These are phyloP conservation scores for Smutsia temminckii DNA, from an alignment of 2,797 vertebrate genomes.

Conservation along the genomic window DNA sequence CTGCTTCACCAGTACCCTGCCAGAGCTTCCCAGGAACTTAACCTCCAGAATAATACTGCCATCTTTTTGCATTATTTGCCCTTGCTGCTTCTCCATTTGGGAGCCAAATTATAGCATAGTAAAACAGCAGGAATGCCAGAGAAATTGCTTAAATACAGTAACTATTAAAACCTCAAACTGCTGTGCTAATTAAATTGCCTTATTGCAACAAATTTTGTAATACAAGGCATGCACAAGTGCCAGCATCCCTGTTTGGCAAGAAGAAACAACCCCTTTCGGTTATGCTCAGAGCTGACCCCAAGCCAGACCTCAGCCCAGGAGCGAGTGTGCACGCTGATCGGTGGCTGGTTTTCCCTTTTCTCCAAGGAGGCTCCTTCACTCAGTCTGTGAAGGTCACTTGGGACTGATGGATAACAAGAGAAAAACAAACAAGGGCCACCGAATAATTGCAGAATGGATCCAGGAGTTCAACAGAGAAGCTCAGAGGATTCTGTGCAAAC, in stretches of 20 bases:
- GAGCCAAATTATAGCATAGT: conserved; percentile 79
- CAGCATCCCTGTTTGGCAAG: conserved; percentile 48
- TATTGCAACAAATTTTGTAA: conserved; percentile 78
- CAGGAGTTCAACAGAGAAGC: conserved; percentile 29
- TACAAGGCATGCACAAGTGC: conserved; percentile 74
- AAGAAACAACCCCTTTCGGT: neutral
- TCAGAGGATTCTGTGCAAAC: neutral
- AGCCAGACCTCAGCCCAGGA: neutral
- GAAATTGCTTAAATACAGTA: conserved; percentile 82
- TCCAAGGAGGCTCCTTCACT: neutral
- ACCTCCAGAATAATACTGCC: conserved; percentile 61
- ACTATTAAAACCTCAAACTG: conserved; percentile 78
- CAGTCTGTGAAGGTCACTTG: neutral
- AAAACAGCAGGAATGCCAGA: conserved; percentile 73
- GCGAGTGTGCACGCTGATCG: neutral
- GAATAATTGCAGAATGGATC: neutral
- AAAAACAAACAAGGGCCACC: neutral
- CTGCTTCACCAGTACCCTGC: neutral
- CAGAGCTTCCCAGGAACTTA: neutral
- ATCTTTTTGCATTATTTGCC: conserved; percentile 74
- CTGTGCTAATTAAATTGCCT: conserved; percentile 79
- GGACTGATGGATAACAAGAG: neutral
- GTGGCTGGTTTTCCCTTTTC: neutral
- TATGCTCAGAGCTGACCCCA: neutral
- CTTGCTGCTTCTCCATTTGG: conserved; percentile 79